A percentile compares a stretch with the other conserved stretches of the same genome.
Evolutionary conservation across 2,797 vertebrate genomes (phyloP).

Genomic region (Cyclura pinguis): DNA sequence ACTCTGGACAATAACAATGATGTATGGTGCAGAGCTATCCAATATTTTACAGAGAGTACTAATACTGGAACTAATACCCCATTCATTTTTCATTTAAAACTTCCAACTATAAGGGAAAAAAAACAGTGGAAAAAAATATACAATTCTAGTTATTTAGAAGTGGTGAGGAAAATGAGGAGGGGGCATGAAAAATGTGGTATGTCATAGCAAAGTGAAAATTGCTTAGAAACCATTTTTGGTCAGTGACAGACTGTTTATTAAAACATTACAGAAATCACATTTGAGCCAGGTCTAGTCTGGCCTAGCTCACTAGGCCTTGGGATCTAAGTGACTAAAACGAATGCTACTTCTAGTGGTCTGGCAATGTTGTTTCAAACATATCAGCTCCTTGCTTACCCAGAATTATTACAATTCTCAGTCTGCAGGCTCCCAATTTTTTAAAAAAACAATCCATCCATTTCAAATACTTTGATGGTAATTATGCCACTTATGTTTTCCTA

Average conservation of each 20-base stretch:
- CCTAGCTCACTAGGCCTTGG: background rate
- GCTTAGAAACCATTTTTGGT: background rate
- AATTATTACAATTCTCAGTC: background rate
- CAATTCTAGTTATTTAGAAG: background rate
- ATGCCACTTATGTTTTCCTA: background rate
- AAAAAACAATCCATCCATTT: background rate
- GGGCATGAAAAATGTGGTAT: background rate
- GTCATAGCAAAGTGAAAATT: background rate
- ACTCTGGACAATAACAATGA: fast-evolving
- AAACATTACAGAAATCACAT: background rate
- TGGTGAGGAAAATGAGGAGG: background rate
- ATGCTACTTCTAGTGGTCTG: background rate
- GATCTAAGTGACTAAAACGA: background rate
- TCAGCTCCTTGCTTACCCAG: background rate
- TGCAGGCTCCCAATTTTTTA: background rate
- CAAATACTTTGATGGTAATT: background rate
- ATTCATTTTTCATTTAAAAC: background rate
- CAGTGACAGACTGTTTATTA: too few relatives aligned
- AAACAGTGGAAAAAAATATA: background rate
- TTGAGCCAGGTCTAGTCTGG: background rate
- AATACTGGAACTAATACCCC: background rate
- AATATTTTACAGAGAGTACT: background rate
- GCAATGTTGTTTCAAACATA: background rate
- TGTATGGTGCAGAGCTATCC: background rate
- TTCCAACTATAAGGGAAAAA: background rate